A percentile compares a stretch with the other conserved stretches of the same genome.
Evolutionary conservation across 2,888 invertebrate genomes (phyloP).

Genomic region (Lumbricus terrestris): DNA sequence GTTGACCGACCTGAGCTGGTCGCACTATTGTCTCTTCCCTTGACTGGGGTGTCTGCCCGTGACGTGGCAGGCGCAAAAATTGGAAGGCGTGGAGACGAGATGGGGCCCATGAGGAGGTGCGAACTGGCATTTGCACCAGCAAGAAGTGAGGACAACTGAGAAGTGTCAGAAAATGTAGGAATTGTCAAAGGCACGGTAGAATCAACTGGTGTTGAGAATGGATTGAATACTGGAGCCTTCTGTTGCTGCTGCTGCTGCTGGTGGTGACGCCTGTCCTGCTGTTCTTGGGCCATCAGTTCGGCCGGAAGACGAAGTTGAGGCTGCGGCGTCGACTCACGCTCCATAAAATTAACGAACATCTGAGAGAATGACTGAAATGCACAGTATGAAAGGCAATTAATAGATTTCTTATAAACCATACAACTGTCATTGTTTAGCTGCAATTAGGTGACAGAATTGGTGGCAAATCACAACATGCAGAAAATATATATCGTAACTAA

Average conservation of each 20-base stretch:
- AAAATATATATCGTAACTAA: neutral
- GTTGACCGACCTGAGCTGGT: constrained; percentile 43
- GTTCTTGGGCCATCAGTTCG: constrained; percentile 55
- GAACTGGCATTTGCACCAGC: constrained; percentile 5
- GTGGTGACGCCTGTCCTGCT: constrained; percentile 33
- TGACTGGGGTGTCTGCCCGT: neutral
- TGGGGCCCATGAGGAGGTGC: neutral
- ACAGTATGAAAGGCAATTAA: constrained; percentile 30
- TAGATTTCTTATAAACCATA: neutral
- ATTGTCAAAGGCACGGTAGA: constrained; percentile 40
- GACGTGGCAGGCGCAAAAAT: neutral
- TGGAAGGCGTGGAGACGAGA: neutral
- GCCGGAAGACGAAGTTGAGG: constrained; percentile 55
- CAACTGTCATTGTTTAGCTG: neutral
- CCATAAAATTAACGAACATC: constrained; percentile 77
- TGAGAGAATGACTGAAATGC: constrained; percentile 67
- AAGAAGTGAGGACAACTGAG: constrained; percentile 7
- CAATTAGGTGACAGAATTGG: neutral
- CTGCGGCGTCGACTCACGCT: constrained; percentile 69
- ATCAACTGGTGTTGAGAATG: constrained; percentile 54
- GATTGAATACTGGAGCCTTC: constrained; percentile 50
- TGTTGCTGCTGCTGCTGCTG: constrained; percentile 48
- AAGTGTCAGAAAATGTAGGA: constrained; percentile 35
- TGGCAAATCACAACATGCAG: neutral
- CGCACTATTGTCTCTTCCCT: constrained; percentile 28